phyloP scores from a whole-genome alignment of 1,140 invertebrate genomes.

The Tetramorium simillimum region DNA sequence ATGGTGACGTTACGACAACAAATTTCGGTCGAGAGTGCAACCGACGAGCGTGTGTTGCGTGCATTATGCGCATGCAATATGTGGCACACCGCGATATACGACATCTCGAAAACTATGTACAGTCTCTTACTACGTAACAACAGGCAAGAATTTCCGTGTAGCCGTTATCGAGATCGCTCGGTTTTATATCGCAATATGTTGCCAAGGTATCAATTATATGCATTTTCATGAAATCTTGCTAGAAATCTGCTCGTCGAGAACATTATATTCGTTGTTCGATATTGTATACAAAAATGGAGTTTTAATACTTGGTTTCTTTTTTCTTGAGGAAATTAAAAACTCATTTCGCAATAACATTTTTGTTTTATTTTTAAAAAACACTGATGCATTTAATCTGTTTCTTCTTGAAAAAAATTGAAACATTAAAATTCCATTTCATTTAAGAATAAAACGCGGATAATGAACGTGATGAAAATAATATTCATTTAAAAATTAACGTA shows the following conservation, averaged over 20 bases:
- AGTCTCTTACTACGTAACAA: slow-evolving; percentile 9
- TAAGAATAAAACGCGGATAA: neutral
- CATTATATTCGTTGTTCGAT: neutral
- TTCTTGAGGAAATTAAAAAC: neutral
- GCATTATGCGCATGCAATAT: slow-evolving; percentile 13
- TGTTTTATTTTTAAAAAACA: neutral
- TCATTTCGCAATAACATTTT: neutral
- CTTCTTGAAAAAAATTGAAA: neutral
- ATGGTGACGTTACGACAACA: neutral
- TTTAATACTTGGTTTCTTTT: slow-evolving; percentile 25
- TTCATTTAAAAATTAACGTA: neutral
- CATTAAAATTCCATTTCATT: neutral
- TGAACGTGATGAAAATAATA: neutral
- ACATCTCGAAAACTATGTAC: slow-evolving; percentile 44
- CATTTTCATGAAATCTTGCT: slow-evolving; percentile 34
- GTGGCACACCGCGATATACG: neutral
- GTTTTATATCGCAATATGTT: neutral
- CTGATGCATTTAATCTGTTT: neutral
- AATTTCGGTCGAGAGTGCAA: slow-evolving; percentile 33
- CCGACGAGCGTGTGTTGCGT: slow-evolving; percentile 36
- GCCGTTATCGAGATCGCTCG: slow-evolving; percentile 34
- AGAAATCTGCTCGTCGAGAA: slow-evolving; percentile 1
- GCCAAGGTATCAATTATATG: slow-evolving; percentile 32
- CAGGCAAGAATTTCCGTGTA: slow-evolving; percentile 5
- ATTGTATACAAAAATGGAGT: slow-evolving; percentile 14